These are phyloP conservation scores for Eriosoma lanigerum DNA, from an alignment of 1,140 invertebrate species.

Conservation along the genomic window DNA sequence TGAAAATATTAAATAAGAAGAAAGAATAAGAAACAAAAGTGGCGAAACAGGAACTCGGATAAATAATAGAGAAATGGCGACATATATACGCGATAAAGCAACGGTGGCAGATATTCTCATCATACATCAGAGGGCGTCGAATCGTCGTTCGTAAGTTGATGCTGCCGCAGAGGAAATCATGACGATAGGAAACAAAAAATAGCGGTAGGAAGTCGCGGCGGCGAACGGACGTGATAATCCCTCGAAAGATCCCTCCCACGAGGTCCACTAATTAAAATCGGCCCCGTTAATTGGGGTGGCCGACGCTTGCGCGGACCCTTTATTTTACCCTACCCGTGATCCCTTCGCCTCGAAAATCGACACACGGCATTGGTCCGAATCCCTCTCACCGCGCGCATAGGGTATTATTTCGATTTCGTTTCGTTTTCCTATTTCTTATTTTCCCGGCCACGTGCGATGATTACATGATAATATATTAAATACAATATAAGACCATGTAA, in stretches of 20 bases:
- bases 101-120: not conserved
- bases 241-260: slow-evolving; percentile 46
- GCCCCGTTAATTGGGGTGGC: slow-evolving; percentile 49
- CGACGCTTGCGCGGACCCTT: slow-evolving; percentile 43
- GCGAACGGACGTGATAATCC: slow-evolving; percentile 43
- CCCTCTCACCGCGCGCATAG: not conserved
- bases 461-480: too few relatives aligned
- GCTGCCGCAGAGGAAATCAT: slow-evolving; percentile 15
- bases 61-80: slow-evolving; percentile 1
- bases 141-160: not conserved
- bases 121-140: too few relatives aligned
- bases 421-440: too few relatives aligned
- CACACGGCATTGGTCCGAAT: slow-evolving; percentile 41
- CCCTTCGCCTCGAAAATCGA: not conserved
- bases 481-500: too few relatives aligned
- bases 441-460: too few relatives aligned
- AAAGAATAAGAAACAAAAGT: not conserved
- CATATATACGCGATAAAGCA: not conserved
- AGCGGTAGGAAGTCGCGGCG: not conserved
- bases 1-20: not conserved
- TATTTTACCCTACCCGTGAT: not conserved
- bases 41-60: not conserved
- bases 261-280: slow-evolving; percentile 48
- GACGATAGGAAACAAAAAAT: not conserved
- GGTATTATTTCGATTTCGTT: slow-evolving; percentile 8